Percentiles rank a stretch among this genome's conserved stretches.
Evolutionary conservation across 2,888 invertebrate species (phyloP).

Genomic region (Latrodectus hesperus): DNA sequence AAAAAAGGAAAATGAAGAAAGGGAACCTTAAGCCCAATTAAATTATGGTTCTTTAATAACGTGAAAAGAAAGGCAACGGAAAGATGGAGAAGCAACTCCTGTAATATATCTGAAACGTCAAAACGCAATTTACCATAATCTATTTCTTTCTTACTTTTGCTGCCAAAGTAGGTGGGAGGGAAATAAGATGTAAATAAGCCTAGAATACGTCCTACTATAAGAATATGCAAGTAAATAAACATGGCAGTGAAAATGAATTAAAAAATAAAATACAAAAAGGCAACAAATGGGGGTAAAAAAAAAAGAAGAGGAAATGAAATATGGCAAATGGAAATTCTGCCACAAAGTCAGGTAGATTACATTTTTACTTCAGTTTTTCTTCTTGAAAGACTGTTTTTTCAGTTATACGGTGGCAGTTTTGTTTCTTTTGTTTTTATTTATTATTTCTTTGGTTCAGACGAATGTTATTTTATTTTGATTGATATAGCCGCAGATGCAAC

Average conservation of each 20-base stretch:
- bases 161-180: background rate
- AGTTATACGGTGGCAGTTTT: background rate
- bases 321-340: constrained; percentile 16
- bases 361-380: constrained; percentile 12
- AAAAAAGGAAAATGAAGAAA: background rate
- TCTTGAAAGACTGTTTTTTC: background rate
- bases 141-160: constrained; percentile 23
- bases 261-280: constrained; percentile 12
- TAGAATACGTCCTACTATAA: background rate
- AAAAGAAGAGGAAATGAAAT: constrained; percentile 35
- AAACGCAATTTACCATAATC: constrained; percentile 59
- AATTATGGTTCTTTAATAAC: constrained; percentile 65
- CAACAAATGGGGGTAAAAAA: constrained; percentile 2
- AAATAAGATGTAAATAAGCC: background rate
- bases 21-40: constrained; percentile 52
- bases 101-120: constrained; percentile 54
- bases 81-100: background rate
- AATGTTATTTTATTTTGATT: background rate
- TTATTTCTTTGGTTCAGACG: background rate
- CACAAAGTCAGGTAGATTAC: constrained; percentile 52
- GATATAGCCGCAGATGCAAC: background rate
- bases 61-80: constrained; percentile 16
- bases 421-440: background rate
- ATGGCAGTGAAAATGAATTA: constrained; percentile 32
- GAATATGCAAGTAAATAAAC: background rate